A percentile compares a stretch with the other conserved stretches of the same genome.
These are phyloP conservation scores for Rhimphoctona megacephalus DNA, from an alignment of 2,888 invertebrate genomes.

Conservation along the genomic window DNA sequence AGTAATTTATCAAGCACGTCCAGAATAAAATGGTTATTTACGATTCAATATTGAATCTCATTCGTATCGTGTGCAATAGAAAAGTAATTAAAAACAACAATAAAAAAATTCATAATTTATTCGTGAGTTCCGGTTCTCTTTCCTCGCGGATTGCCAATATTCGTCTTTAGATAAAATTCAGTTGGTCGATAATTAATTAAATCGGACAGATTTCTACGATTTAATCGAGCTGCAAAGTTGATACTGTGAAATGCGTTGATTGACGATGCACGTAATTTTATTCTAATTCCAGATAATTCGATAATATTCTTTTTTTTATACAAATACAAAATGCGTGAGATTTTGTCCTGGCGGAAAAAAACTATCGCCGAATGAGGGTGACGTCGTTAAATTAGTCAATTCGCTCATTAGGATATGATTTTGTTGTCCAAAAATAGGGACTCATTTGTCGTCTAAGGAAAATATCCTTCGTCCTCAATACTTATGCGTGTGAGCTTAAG, in stretches of 20 bases:
- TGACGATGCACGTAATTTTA: neutral
- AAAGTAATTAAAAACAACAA: neutral
- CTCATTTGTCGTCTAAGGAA: neutral
- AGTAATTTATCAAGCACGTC: slow-evolving; percentile 24
- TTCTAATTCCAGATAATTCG: neutral
- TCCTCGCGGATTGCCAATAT: neutral
- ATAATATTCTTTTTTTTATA: neutral
- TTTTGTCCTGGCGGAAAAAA: neutral
- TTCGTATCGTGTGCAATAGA: neutral
- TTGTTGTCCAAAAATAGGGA: neutral
- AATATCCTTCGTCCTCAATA: neutral
- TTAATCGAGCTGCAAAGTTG: neutral
- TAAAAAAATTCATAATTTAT: neutral
- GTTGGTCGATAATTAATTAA: neutral
- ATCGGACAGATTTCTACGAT: neutral
- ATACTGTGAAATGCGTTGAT: neutral
- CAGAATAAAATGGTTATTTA: neutral
- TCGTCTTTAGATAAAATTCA: neutral
- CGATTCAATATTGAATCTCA: slow-evolving; percentile 11
- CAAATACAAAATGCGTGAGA: neutral
- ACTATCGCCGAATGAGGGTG: neutral
- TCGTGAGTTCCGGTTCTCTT: neutral
- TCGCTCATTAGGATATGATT: neutral
- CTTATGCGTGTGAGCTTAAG: neutral
- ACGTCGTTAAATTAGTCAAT: neutral